A percentile compares a stretch with the other conserved stretches of the same genome.
phyloP scores from a whole-genome alignment of 1,140 invertebrate species.

The Grapholita molesta region DNA sequence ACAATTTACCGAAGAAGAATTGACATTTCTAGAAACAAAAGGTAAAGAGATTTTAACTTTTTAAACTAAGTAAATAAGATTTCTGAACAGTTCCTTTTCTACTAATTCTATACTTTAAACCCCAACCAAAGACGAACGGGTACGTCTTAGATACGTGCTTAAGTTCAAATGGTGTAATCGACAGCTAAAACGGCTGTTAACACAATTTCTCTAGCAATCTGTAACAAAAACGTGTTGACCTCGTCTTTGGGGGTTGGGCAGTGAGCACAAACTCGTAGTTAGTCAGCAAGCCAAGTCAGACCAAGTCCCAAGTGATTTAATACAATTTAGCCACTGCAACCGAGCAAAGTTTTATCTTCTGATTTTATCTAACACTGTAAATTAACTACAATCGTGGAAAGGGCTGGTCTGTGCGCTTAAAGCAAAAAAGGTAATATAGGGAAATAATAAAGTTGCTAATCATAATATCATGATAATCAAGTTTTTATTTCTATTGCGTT shows the following conservation, averaged over 20 bases:
- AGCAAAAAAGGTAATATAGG: background rate
- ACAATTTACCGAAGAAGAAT: background rate
- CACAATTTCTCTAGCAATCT: background rate
- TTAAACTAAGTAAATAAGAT: no score
- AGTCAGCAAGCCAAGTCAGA: background rate
- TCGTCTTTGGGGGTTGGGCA: background rate
- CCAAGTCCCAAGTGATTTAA: constrained; percentile 13
- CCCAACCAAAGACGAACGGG: background rate
- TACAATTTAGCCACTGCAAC: constrained; percentile 7
- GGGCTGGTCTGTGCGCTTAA: background rate
- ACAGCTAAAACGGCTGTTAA: background rate
- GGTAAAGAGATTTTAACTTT: no score
- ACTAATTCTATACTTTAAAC: no score
- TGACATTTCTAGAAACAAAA: background rate
- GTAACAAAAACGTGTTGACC: background rate
- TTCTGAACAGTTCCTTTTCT: no score
- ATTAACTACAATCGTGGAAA: background rate
- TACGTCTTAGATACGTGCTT: background rate
- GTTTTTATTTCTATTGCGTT: no score
- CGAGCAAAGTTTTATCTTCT: background rate
- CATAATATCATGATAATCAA: no score
- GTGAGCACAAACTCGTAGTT: constrained; percentile 9
- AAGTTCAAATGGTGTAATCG: background rate
- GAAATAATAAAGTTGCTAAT: background rate
- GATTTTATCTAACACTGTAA: background rate